Evolutionary conservation across 2,113 vertebrate genomes (phyloP).

Genomic region (Myotis brandtii): DNA sequence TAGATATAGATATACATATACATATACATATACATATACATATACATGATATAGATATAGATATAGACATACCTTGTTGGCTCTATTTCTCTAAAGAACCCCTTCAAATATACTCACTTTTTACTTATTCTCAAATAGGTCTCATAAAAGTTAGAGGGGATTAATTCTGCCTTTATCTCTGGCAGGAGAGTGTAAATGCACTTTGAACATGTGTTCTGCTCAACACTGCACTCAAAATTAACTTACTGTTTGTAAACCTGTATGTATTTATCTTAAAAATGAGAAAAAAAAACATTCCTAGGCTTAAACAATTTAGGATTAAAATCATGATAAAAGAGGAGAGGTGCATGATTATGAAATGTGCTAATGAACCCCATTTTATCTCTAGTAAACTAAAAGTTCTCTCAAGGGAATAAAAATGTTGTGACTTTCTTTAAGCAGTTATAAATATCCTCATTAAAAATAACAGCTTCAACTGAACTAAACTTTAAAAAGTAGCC

Average conservation of each 20-base stretch:
- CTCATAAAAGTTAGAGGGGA: not conserved
- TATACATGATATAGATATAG: too few species aligned
- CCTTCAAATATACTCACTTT: not conserved
- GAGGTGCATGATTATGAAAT: not conserved
- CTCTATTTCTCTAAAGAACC: not conserved
- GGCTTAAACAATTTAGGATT: not conserved
- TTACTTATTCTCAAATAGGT: not conserved
- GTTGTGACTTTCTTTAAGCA: not conserved
- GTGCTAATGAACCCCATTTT: not conserved
- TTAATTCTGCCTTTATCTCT: not conserved
- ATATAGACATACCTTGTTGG: not conserved
- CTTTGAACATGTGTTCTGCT: not conserved
- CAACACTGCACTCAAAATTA: not conserved
- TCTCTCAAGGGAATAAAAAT: not conserved
- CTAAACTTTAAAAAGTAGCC: not conserved
- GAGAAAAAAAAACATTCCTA: not conserved
- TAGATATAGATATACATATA: too few species aligned
- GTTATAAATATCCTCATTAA: not conserved
- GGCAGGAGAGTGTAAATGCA: not conserved
- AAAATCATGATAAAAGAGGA: not conserved
- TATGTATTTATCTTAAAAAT: not conserved
- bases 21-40: too few species aligned
- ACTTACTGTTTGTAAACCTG: not conserved
- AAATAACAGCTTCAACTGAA: not conserved
- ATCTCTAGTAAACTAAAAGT: not conserved